These are phyloP conservation scores for Eptesicus fuscus DNA, from an alignment of 2,113 vertebrate species.

Conservation along the genomic window DNA sequence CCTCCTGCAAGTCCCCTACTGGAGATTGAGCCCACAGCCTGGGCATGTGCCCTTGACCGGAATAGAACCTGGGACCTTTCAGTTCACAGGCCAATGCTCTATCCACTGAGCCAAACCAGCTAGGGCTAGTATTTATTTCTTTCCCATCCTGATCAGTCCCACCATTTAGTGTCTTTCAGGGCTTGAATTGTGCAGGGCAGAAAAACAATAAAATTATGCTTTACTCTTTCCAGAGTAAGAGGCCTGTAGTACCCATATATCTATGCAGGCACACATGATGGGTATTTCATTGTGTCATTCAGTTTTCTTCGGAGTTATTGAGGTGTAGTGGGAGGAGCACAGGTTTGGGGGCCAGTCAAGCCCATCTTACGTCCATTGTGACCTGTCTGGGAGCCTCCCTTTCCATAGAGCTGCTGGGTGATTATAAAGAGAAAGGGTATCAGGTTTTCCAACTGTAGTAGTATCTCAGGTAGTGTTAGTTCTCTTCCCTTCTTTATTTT, in stretches of 20 bases:
- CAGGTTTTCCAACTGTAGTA: background rate
- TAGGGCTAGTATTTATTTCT: background rate
- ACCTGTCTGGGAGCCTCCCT: background rate
- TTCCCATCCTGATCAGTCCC: background rate
- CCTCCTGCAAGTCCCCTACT: too few relatives aligned
- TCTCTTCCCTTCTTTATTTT: background rate
- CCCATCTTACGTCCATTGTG: background rate
- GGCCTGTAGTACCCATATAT: background rate
- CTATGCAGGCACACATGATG: rapidly evolving
- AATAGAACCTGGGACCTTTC: too few relatives aligned
- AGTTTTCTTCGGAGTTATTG: background rate
- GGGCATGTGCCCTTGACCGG: too few relatives aligned
- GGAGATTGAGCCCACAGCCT: too few relatives aligned
- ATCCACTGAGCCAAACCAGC: too few relatives aligned
- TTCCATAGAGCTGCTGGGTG: background rate
- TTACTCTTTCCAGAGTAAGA: background rate
- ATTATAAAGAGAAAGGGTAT: background rate
- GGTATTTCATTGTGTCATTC: background rate
- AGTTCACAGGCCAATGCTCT: too few relatives aligned
- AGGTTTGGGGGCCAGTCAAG: background rate
- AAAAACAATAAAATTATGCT: background rate
- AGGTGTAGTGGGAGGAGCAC: background rate
- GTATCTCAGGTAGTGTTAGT: background rate
- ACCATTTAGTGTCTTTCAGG: background rate
- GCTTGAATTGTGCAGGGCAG: background rate